Evolutionary conservation across 2,797 vertebrate species (phyloP).

Genomic region (Aldrovandia affinis): DNA sequence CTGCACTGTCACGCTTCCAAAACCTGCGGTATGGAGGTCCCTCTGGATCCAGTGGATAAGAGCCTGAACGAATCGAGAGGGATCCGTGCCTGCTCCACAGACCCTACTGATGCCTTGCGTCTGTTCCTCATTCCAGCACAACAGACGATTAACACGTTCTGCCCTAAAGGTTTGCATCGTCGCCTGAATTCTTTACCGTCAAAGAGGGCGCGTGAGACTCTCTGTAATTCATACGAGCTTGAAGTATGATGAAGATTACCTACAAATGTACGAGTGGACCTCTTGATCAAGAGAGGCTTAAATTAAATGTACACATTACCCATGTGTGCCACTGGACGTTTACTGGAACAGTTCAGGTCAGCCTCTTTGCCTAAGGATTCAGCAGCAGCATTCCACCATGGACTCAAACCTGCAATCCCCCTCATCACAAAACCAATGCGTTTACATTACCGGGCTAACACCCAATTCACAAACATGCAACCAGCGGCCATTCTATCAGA

Average conservation of each 20-base stretch:
- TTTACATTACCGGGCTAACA: neutral
- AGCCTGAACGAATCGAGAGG: constrained; percentile 64
- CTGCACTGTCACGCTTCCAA: constrained; percentile 74
- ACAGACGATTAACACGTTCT: neutral
- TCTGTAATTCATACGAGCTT: neutral
- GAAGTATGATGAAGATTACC: neutral
- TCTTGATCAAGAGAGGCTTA: neutral
- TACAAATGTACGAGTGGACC: neutral
- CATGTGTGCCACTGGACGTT: neutral
- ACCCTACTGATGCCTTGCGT: neutral
- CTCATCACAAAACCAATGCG: neutral
- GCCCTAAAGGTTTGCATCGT: neutral
- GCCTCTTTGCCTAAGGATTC: neutral
- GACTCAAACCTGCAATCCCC: constrained; percentile 2
- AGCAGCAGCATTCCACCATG: neutral
- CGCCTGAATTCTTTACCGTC: too few relatives aligned
- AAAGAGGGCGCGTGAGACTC: neutral
- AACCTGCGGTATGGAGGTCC: constrained; percentile 54
- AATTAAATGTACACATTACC: neutral
- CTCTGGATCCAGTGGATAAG: constrained; percentile 58
- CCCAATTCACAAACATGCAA: neutral
- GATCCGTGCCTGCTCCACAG: constrained; percentile 16
- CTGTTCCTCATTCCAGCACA: neutral
- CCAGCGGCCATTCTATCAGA: too few relatives aligned
- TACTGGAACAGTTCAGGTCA: neutral